A percentile compares a stretch with the other conserved stretches of the same genome.
phyloP scores from a whole-genome alignment of 2,888 invertebrate species.

The Mesorhabditis spiculigera region DNA sequence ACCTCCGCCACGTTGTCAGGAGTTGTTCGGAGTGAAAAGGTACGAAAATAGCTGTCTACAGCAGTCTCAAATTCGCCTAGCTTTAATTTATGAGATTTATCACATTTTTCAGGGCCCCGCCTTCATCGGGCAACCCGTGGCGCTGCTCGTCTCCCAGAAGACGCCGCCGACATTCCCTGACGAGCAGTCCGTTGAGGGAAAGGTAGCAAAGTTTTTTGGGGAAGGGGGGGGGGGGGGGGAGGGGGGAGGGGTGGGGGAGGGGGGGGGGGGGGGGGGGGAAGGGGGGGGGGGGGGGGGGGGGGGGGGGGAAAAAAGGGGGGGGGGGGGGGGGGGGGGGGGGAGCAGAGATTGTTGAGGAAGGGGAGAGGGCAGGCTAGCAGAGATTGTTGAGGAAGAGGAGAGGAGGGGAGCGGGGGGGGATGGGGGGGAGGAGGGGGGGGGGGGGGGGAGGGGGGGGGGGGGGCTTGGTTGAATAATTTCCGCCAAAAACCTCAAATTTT shows the following conservation, averaged over 20 bases:
- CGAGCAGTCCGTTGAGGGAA: conserved; percentile 31
- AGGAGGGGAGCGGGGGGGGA: too few relatives aligned
- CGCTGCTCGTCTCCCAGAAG: conserved; percentile 31
- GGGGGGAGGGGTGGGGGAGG: too few relatives aligned
- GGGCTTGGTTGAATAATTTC: not conserved
- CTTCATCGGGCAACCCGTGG: conserved; percentile 35
- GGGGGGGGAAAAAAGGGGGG: not conserved
- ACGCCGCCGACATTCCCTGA: conserved; percentile 31
- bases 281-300: too few relatives aligned
- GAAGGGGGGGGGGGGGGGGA: too few relatives aligned
- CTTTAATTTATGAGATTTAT: not conserved
- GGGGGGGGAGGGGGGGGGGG: too few relatives aligned
- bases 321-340: not conserved
- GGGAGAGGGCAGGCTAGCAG: too few relatives aligned
- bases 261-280: too few relatives aligned
- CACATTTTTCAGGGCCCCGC: conserved; percentile 26
- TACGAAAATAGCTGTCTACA: not conserved
- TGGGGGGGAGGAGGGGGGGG: too few relatives aligned
- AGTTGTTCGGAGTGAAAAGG: conserved; percentile 33
- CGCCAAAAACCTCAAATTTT: not conserved
- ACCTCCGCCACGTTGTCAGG: conserved; percentile 29
- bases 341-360: too few relatives aligned
- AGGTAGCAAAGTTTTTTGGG: conserved; percentile 4
- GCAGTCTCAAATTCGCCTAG: not conserved
- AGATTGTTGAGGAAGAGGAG: too few relatives aligned